Evolutionary conservation across 2,797 vertebrate species (phyloP).

Genomic region (Pseudochaenichthys georgianus): DNA sequence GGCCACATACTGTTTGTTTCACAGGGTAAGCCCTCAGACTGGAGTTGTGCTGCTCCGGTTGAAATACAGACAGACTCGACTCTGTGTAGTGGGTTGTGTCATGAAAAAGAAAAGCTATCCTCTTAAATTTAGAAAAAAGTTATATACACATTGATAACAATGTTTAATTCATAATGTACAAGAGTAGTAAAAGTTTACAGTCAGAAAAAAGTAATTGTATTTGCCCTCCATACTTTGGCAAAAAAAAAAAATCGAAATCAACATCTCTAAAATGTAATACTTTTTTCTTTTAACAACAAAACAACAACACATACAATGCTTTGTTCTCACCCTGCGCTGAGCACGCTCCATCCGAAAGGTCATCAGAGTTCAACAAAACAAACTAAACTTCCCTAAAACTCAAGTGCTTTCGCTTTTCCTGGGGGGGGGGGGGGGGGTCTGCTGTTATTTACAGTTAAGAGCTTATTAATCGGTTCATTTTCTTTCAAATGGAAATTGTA

Average conservation of each 20-base stretch:
- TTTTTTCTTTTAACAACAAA: constrained; percentile 85
- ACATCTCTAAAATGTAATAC: constrained; percentile 87
- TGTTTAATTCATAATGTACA: constrained; percentile 87
- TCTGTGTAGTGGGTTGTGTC: constrained; percentile 65
- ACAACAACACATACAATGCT: constrained; percentile 84
- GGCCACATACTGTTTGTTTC: constrained; percentile 54
- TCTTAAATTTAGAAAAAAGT: constrained; percentile 78
- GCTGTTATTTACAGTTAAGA: constrained; percentile 74
- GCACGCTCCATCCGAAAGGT: constrained; percentile 75
- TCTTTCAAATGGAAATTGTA: constrained; percentile 40
- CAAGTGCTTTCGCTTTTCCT: constrained; percentile 75
- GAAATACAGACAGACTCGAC: constrained; percentile 43
- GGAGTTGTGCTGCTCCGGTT: constrained; percentile 60
- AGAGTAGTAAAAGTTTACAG: constrained; percentile 86
- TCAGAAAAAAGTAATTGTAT: constrained; percentile 81
- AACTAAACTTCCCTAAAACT: constrained; percentile 66
- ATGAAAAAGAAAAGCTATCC: constrained; percentile 57
- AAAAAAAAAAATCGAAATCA: constrained; percentile 83
- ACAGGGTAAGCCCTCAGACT: constrained; percentile 58
- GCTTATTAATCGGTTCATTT: constrained; percentile 59
- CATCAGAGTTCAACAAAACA: constrained; percentile 61
- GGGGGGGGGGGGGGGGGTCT: constrained; percentile 31
- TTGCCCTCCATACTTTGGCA: constrained; percentile 79
- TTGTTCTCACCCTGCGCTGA: constrained; percentile 83
- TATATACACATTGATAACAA: constrained; percentile 86